Percentiles rank a stretch among this genome's conserved stretches.
Evolutionary conservation across 2,113 vertebrate species (phyloP).

Genomic region (Cichladusa arquata): DNA sequence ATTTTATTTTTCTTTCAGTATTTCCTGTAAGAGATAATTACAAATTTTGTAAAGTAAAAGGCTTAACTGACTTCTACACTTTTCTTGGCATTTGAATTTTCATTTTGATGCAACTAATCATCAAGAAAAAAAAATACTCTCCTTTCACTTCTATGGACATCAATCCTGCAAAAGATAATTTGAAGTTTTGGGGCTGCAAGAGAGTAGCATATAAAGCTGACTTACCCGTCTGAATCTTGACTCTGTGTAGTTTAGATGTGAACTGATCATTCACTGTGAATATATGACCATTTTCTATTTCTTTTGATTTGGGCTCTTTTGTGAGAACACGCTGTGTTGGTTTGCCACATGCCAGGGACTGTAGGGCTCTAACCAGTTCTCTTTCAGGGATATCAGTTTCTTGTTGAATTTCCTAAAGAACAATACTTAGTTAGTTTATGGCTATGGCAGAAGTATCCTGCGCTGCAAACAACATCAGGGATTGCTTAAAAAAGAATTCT

Average conservation of each 20-base stretch:
- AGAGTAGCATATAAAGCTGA: not conserved
- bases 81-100: not conserved
- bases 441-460: not conserved
- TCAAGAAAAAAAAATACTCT: not conserved
- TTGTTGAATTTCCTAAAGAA: slow-evolving; percentile 92
- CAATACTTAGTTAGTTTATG: not conserved
- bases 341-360: slow-evolving; percentile 96
- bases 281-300: slow-evolving; percentile 95
- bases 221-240: slow-evolving; percentile 98
- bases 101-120: not conserved
- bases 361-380: slow-evolving; percentile 92
- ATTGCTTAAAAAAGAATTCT: not conserved
- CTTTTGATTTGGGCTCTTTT: slow-evolving; percentile 97
- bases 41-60: not conserved
- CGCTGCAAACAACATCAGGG: not conserved
- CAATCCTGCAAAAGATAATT: not conserved
- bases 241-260: slow-evolving; percentile 97
- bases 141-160: not conserved
- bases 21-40: not conserved
- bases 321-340: slow-evolving; percentile 94
- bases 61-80: not conserved
- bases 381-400: slow-evolving; percentile 97
- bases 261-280: slow-evolving; percentile 99
- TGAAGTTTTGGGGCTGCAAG: not conserved
- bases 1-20: not conserved